Evolutionary conservation across 2,888 invertebrate genomes (phyloP), one percentile per base, ranked within the genome.

Genomic region (Orthosia cruda): DNA sequence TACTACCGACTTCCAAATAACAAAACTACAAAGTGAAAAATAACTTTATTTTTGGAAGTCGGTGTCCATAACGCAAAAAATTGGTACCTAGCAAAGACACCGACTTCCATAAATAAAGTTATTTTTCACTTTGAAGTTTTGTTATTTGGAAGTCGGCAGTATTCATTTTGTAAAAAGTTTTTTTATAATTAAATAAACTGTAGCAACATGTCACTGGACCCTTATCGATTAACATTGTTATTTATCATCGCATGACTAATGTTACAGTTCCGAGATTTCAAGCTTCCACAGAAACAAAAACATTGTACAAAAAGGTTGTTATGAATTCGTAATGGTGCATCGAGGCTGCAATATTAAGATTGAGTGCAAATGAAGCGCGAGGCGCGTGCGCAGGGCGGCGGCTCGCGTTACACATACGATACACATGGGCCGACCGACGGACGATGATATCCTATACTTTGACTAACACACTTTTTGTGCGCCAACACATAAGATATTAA

Each of bases 301-400:
- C 88, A 80, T 82, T 85, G 76, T 86, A 90, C 92, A 93, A 93
- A 89, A 90, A 90, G 87, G 87, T 85, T 92, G 91, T 94, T 96
- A 94, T 96, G 90, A 91, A 92, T 93, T 88, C 88, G 91, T 93
- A 96, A 96, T 96, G 95, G 92, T 94, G 96, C 96, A 96, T 96
- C 90, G 83, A 89, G 87, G 87, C 91, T 94, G 95, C 93, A 92
- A 93, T 95, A 95, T 95, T 95, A 95, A 96, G 95, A 96, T 96
- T 95, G 95, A 93, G 92, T 92, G 95, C 91, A 95, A 96, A 96
- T 96, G 95, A 92, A 83, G 92, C 96, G 93, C 86, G 90, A 91
- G 93, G 94, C 95, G 94, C 96, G 96, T 94, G 95, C 94, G 91
- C 92, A 84, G 77, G 78, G 87, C 90, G 89, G 89, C 90, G 88